These are phyloP conservation scores for Drosophila willistoni DNA, from an alignment of 1,140 invertebrate genomes.

Conservation along the genomic window DNA sequence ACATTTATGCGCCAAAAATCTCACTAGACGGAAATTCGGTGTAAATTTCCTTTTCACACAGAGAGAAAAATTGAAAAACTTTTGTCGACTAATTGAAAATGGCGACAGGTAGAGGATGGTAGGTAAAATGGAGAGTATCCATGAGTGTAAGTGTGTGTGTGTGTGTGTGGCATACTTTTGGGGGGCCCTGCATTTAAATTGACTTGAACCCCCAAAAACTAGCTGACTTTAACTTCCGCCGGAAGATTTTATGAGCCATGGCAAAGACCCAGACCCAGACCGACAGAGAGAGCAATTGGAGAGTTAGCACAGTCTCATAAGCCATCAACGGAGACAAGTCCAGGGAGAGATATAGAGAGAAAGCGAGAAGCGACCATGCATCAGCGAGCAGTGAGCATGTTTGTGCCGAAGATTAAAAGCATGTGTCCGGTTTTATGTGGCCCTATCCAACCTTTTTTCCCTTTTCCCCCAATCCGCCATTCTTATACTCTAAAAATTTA, in stretches of 20 bases:
- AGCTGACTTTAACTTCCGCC: constrained; percentile 71
- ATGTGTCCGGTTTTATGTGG: constrained; percentile 80
- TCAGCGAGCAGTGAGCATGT: constrained; percentile 79
- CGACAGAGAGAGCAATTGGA: constrained; percentile 12
- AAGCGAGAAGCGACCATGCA: constrained; percentile 57
- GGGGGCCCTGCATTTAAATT: constrained; percentile 25
- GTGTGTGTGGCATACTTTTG: constrained; percentile 40
- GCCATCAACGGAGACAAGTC: constrained; percentile 35
- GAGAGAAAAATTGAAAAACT: constrained; percentile 63
- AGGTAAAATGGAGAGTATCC: background rate
- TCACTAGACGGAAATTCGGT: constrained; percentile 48
- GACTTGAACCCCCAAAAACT: constrained; percentile 18
- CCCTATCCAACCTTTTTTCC: background rate
- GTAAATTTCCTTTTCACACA: constrained; percentile 42
- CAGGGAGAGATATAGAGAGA: background rate
- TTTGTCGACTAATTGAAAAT: constrained; percentile 62
- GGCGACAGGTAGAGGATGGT: constrained; percentile 27
- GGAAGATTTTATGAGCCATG: constrained; percentile 74
- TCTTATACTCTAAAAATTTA: constrained; percentile 64
- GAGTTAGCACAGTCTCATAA: constrained; percentile 25
- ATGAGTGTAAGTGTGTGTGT: constrained; percentile 1
- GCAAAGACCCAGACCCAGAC: constrained; percentile 15
- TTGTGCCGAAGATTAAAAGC: constrained; percentile 80
- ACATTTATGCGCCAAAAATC: constrained; percentile 73
- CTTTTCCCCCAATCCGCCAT: background rate